A percentile compares a stretch with the other conserved stretches of the same genome.
phyloP scores from a whole-genome alignment of 2,888 invertebrate genomes.

The Panopea generosa region DNA sequence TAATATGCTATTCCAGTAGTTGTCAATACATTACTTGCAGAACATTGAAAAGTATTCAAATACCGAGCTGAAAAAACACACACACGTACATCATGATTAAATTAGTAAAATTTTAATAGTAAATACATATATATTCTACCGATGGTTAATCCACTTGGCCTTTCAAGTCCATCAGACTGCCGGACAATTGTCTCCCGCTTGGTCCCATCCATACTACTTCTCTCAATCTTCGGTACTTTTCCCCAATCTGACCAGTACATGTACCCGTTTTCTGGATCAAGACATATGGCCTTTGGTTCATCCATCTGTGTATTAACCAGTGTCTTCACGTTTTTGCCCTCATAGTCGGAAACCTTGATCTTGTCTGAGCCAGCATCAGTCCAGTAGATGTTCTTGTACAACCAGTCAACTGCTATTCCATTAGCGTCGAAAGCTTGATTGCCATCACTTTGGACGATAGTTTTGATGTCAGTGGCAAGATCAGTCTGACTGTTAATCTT shows the following conservation, averaged over 20 bases:
- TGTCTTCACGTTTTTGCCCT: constrained; percentile 95
- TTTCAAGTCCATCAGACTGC: constrained; percentile 91
- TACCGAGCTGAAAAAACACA: not conserved
- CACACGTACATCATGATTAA: not conserved
- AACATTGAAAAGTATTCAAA: too few relatives aligned
- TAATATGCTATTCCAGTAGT: too few relatives aligned
- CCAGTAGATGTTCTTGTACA: constrained; percentile 96
- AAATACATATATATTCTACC: constrained; percentile 79
- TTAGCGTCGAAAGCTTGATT: constrained; percentile 93
- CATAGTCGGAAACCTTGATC: constrained; percentile 94
- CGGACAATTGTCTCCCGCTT: too few relatives aligned
- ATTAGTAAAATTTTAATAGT: too few relatives aligned
- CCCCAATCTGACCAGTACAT: constrained; percentile 99
- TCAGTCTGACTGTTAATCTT: constrained; percentile 89
- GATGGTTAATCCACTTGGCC: constrained; percentile 98
- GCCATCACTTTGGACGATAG: constrained; percentile 30
- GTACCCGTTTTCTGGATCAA: constrained; percentile 87
- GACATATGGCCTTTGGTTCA: constrained; percentile 89
- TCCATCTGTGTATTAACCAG: constrained; percentile 92
- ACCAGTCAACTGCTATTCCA: constrained; percentile 99
- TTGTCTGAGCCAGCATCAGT: constrained; percentile 95
- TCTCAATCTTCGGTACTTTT: too few relatives aligned
- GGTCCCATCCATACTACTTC: too few relatives aligned
- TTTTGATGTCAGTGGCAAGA: constrained; percentile 33
- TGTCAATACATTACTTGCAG: too few relatives aligned